Evolutionary conservation across 2,888 invertebrate species (phyloP).

Genomic region (Sinhomidia bicolor): DNA sequence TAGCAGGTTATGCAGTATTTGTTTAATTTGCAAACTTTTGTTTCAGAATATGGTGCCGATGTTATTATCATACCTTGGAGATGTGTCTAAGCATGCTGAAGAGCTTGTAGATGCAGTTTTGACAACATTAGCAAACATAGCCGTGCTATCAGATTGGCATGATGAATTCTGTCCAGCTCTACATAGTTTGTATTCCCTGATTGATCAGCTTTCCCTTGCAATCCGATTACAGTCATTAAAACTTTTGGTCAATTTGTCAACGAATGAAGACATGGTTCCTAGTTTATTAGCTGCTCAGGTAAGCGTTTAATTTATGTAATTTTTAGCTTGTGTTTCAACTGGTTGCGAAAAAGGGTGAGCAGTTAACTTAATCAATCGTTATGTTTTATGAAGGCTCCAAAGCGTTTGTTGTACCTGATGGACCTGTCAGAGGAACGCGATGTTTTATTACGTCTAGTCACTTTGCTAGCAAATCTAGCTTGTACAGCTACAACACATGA

Average conservation of each 20-base stretch:
- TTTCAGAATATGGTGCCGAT: constrained; percentile 83
- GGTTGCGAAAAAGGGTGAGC: too few relatives aligned
- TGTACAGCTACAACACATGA: constrained; percentile 82
- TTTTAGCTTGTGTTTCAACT: too few relatives aligned
- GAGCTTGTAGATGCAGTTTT: constrained; percentile 83
- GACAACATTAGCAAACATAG: constrained; percentile 84
- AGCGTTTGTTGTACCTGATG: constrained; percentile 82
- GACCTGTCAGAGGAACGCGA: constrained; percentile 82
- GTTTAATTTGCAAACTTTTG: not conserved
- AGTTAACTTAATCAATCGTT: too few relatives aligned
- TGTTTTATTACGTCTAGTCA: constrained; percentile 83
- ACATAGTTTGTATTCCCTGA: constrained; percentile 82
- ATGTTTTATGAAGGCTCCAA: constrained; percentile 82
- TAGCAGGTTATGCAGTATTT: not conserved
- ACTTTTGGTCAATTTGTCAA: constrained; percentile 85
- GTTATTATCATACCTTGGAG: constrained; percentile 82
- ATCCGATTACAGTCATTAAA: constrained; percentile 84
- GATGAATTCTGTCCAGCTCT: constrained; percentile 83
- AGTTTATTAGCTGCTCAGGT: constrained; percentile 85
- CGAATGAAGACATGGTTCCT: constrained; percentile 85
- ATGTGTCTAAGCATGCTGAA: constrained; percentile 81
- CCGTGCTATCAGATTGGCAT: constrained; percentile 83
- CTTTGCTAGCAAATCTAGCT: constrained; percentile 83
- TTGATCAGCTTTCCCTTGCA: constrained; percentile 82
- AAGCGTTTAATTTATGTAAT: too few relatives aligned